These are phyloP conservation scores for Botia kubotai DNA, from an alignment of 2,797 vertebrate genomes.

Conservation along the genomic window DNA sequence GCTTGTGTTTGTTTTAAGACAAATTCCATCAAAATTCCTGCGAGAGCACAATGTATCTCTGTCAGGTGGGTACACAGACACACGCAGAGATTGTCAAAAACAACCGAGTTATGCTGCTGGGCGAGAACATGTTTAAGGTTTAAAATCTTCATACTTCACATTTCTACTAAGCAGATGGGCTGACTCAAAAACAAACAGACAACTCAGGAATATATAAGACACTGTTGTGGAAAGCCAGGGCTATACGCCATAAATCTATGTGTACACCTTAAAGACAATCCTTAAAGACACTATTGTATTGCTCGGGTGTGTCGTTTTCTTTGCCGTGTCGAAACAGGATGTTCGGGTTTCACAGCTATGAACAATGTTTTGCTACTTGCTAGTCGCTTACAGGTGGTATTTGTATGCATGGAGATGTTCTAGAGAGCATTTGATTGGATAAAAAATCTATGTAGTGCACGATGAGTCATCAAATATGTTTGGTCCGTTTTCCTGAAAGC, in stretches of 20 bases:
- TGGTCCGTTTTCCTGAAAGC: background rate
- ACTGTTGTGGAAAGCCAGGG: background rate
- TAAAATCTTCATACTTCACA: background rate
- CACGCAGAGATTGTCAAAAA: slow-evolving; percentile 19
- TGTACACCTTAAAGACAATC: background rate
- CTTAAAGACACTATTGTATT: background rate
- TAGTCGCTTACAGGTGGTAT: background rate
- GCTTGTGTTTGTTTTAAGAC: slow-evolving; percentile 41
- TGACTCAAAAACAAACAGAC: slow-evolving; percentile 1
- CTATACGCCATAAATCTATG: background rate
- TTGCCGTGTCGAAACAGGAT: too few relatives aligned
- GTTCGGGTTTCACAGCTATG: background rate
- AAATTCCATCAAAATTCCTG: slow-evolving; percentile 45
- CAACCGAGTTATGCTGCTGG: slow-evolving; percentile 15
- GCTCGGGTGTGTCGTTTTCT: background rate
- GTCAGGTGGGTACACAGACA: slow-evolving; percentile 9
- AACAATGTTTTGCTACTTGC: background rate
- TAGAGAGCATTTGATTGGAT: background rate
- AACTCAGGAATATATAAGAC: background rate
- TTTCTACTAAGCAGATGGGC: slow-evolving; percentile 20
- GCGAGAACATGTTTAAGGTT: slow-evolving; percentile 8
- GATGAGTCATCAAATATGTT: background rate
- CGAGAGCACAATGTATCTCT: slow-evolving; percentile 26
- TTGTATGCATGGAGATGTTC: background rate
- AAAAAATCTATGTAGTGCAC: background rate